Evolutionary conservation across 2,797 vertebrate genomes (phyloP).

Genomic region (Sebastes variabilis): DNA sequence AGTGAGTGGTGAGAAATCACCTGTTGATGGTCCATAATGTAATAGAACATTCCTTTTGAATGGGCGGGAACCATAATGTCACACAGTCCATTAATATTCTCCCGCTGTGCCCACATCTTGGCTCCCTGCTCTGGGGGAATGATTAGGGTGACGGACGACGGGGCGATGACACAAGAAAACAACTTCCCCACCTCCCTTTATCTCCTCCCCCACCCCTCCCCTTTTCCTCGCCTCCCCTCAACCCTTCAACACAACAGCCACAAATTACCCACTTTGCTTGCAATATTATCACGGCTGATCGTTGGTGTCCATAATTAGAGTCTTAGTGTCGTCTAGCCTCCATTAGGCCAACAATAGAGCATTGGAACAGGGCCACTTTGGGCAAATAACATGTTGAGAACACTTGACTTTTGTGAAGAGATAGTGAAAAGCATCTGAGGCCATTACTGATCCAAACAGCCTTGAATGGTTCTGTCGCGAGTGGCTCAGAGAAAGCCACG

Average conservation of each 20-base stretch:
- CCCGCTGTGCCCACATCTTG: conserved; percentile 55
- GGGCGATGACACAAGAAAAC: conserved; percentile 81
- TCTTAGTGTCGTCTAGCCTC: conserved; percentile 91
- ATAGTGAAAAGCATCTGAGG: conserved; percentile 87
- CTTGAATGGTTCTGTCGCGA: conserved; percentile 50
- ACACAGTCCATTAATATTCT: conserved; percentile 75
- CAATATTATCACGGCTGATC: conserved; percentile 95
- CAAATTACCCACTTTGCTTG: conserved; percentile 95
- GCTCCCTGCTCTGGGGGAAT: conserved; percentile 61
- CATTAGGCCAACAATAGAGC: conserved; percentile 92
- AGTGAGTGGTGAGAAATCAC: conserved; percentile 67
- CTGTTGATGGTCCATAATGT: conserved; percentile 76
- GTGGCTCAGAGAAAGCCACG: conserved; percentile 24
- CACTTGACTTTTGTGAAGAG: conserved; percentile 96
- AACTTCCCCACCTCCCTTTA: conserved; percentile 78
- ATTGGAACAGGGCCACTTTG: conserved; percentile 93
- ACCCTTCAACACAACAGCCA: conserved; percentile 86
- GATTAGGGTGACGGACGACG: conserved; percentile 74
- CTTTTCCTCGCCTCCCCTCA: conserved; percentile 64
- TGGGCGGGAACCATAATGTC: conserved; percentile 68
- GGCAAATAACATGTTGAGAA: conserved; percentile 91
- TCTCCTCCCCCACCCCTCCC: conserved; percentile 35
- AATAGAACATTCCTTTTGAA: conserved; percentile 72
- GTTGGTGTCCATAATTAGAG: conserved; percentile 91
- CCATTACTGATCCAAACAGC: conserved; percentile 76